phyloP scores from a whole-genome alignment of 2,113 vertebrate genomes.

The Laterallus jamaicensis region DNA sequence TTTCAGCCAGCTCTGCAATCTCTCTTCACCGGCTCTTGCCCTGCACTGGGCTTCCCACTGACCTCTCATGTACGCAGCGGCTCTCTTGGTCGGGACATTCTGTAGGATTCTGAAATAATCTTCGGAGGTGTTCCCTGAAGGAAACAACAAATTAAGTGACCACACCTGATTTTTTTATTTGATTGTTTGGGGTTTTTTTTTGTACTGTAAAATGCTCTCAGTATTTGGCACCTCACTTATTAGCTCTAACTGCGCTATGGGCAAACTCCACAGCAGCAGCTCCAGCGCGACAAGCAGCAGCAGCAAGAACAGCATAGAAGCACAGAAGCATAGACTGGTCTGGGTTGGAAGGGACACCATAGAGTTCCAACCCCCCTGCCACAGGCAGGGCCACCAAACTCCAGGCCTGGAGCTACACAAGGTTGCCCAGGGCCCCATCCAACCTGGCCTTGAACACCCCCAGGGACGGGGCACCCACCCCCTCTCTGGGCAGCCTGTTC shows the following conservation, averaged over 20 bases:
- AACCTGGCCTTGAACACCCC: too few relatives aligned
- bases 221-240: neutral
- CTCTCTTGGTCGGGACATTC: conserved; percentile 1
- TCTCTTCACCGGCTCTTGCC: neutral
- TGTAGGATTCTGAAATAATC: conserved; percentile 44
- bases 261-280: neutral
- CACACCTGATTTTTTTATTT: neutral
- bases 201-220: neutral
- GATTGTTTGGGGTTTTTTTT: neutral
- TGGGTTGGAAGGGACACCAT: too few relatives aligned
- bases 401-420: too few relatives aligned
- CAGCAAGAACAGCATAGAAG: neutral
- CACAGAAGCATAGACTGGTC: too few relatives aligned
- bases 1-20: neutral
- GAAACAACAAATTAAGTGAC: conserved; percentile 25
- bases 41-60: conserved; percentile 24
- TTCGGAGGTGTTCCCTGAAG: conserved; percentile 64
- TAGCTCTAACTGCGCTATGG: rapidly evolving
- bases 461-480: too few relatives aligned
- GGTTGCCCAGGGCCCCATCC: too few relatives aligned
- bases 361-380: too few relatives aligned
- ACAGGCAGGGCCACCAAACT: too few relatives aligned
- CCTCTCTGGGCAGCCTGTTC: too few relatives aligned
- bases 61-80: conserved; percentile 76
- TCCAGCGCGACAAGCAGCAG: neutral